Base-by-base conservation (phyloP, 2,888 invertebrate species). In the Itoplectis maculator region DNA sequence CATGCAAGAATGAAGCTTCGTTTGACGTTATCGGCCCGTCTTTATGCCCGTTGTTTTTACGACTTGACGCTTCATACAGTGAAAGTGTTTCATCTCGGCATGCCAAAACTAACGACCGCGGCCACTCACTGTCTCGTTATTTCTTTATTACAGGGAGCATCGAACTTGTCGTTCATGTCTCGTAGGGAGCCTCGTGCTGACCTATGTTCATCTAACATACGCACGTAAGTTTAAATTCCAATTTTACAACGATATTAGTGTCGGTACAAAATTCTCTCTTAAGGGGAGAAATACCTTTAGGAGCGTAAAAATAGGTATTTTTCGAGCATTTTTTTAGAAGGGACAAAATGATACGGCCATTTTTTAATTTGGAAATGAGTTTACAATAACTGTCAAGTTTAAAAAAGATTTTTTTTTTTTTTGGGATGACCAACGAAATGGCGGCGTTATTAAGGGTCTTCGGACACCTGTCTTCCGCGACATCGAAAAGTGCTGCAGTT, bases 141-240 rank as follows among this genome's bases (percentile, higher is more conserved):
- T 40, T 76, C 47, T 18, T 47, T 47, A 15, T 82, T 79, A 47
- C 82, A 82, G 82, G 66, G 82, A 59, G 72, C 79, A 63, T 59
- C 75, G 79, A 79, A 72, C 79, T 75, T 61, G 49, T 18, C 79
- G 76, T 54, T 51, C 72, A 47, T 35, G 35, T 18, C 68, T 76
- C 72, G 75, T 66, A 20, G 76, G 72, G 37, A 79, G 73, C 45
- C 29, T 82, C 42, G 18, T 82, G 45, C 63, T 82, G 59, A 63
- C 63, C 40, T 79, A 73, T n/a, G 68, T 69, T 40, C 82, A 76
- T 20, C 45, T 77, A 35, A 51, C 79, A 8, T 76, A 47, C 13
- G 61, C 79, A 56, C 79, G 82, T 82, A 69, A 82, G 82, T 82
- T 49, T 51, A 18, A 63, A 40, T 23, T n/a, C 6, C 9, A 40